A percentile compares a stretch with the other conserved stretches of the same genome.
phyloP scores from a whole-genome alignment of 2,888 invertebrate species.

The Acrobasis suavella region DNA sequence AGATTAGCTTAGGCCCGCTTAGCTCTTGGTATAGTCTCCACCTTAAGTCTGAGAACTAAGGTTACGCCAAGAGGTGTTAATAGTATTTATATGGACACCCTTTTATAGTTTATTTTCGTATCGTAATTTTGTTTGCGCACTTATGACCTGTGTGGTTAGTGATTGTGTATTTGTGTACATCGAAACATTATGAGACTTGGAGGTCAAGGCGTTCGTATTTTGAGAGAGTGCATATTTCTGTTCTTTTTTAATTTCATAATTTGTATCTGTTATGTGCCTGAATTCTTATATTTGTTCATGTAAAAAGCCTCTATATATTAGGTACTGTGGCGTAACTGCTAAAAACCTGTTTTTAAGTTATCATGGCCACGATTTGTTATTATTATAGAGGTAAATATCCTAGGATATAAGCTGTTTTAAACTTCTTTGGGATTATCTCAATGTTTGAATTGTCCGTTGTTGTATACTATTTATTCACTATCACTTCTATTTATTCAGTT shows the following conservation, averaged over 20 bases:
- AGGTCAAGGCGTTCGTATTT: constrained; percentile 1
- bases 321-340: no score
- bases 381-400: no score
- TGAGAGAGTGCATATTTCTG: neutral
- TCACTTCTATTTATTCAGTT: no score
- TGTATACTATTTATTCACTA: no score
- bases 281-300: no score
- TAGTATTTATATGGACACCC: constrained; percentile 41
- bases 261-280: no score
- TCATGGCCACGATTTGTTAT: no score
- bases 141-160: constrained; percentile 26
- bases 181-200: constrained; percentile 2
- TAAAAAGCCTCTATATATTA: no score
- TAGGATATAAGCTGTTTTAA: no score
- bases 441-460: no score
- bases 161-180: constrained; percentile 17
- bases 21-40: neutral
- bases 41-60: constrained; percentile 10
- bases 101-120: constrained; percentile 37
- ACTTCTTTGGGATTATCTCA: no score
- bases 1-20: neutral
- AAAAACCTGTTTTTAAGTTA: no score
- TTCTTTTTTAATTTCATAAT: neutral
- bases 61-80: constrained; percentile 41
- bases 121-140: constrained; percentile 31